phyloP scores from a whole-genome alignment of 2,113 vertebrate species.

The Fulica atra region DNA sequence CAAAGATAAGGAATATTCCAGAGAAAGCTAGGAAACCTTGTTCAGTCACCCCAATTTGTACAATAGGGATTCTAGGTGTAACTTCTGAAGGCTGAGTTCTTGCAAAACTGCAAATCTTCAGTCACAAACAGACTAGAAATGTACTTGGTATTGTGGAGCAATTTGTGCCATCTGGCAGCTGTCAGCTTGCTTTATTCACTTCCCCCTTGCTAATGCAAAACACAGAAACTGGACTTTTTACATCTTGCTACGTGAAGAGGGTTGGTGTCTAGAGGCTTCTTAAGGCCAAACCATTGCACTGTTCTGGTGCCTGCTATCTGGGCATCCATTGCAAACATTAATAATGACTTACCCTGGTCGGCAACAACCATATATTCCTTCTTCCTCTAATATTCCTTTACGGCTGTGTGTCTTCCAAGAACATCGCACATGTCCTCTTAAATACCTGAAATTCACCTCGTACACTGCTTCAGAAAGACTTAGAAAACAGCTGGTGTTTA shows the following conservation, averaged over 20 bases:
- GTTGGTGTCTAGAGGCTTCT: constrained; percentile 41
- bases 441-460: constrained; percentile 44
- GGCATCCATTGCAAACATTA: background rate
- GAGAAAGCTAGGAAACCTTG: background rate
- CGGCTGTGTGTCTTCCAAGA: constrained; percentile 1
- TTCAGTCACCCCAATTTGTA: background rate
- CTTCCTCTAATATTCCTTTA: background rate
- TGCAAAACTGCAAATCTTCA: constrained; percentile 61
- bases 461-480: constrained; percentile 12
- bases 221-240: constrained; percentile 56
- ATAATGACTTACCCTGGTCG: background rate
- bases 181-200: constrained; percentile 62
- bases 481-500: constrained; percentile 66
- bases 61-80: constrained; percentile 3
- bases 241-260: constrained; percentile 22
- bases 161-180: constrained; percentile 72
- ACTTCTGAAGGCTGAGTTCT: constrained; percentile 35
- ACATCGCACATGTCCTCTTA: constrained; percentile 10
- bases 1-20: background rate
- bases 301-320: constrained; percentile 15
- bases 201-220: constrained; percentile 66
- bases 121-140: constrained; percentile 56
- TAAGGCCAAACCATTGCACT: constrained; percentile 39
- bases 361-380: background rate
- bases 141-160: constrained; percentile 53